Conservation (phyloP, 1,140 invertebrate genomes). For the Drosophila bipectinata region DNA sequence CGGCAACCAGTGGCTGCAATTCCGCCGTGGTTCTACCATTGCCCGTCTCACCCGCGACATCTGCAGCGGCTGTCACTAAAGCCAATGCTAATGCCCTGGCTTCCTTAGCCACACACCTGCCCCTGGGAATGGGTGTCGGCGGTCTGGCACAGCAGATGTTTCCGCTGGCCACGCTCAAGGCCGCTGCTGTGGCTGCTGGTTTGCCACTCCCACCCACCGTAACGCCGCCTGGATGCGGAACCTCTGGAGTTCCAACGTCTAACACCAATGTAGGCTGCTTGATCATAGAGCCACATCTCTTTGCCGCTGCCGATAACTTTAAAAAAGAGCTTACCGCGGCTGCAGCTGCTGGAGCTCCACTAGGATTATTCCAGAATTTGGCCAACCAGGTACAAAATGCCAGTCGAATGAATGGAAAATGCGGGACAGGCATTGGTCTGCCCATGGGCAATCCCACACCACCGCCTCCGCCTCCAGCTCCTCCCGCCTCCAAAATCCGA, state of each 20-base stretch:
- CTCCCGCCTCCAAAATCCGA: conserved; percentile 68
- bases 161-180: conserved; percentile 66
- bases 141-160: conserved; percentile 57
- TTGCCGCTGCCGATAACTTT: conserved; percentile 77
- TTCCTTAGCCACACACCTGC: conserved; percentile 54
- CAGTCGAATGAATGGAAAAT: conserved; percentile 29
- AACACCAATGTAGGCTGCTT: conserved; percentile 71
- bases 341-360: conserved; percentile 56
- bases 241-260: conserved; percentile 5
- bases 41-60: conserved; percentile 41
- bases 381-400: conserved; percentile 65
- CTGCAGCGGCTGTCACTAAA: conserved; percentile 37
- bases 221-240: conserved; percentile 45
- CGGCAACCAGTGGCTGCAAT: conserved; percentile 39
- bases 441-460: conserved; percentile 50
- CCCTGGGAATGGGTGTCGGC: conserved; percentile 49
- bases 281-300: conserved; percentile 81
- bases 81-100: conserved; percentile 59
- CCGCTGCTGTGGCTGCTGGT: conserved; percentile 65
- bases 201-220: conserved; percentile 53
- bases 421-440: conserved; percentile 8
- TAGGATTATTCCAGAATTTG: conserved; percentile 72
- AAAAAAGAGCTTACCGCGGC: conserved; percentile 75
- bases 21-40: conserved; percentile 59
- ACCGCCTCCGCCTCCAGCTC: conserved; percentile 45